Percentiles rank a stretch among this genome's conserved stretches.
Conservation (phyloP, 2,113 vertebrate genomes). For the Myotis yumanensis region DNA sequence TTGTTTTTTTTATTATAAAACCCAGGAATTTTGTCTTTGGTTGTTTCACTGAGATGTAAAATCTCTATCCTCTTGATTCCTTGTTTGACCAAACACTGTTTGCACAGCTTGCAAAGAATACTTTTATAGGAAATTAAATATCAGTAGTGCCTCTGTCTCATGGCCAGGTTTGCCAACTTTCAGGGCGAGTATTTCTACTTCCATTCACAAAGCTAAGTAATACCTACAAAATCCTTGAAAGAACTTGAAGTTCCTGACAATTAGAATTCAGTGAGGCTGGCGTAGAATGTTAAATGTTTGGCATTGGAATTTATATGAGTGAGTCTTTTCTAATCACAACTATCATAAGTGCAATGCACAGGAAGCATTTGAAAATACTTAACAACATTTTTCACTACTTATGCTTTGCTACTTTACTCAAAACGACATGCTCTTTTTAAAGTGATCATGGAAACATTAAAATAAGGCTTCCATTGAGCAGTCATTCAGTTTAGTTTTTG, state of each 20-base stretch:
- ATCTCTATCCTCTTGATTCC: constrained; percentile 15
- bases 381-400: constrained; percentile 25
- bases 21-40: not conserved
- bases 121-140: constrained; percentile 49
- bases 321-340: constrained; percentile 1
- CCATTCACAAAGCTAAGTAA: constrained; percentile 27
- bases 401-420: not conserved
- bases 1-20: constrained; percentile 34
- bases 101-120: constrained; percentile 48
- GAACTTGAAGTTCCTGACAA: constrained; percentile 29
- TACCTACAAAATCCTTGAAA: not conserved
- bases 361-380: not conserved
- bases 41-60: constrained; percentile 25
- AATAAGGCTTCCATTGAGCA: not conserved
- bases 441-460: constrained; percentile 36
- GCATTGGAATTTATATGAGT: not conserved
- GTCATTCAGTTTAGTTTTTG: not conserved
- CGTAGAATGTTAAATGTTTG: not conserved
- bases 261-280: not conserved
- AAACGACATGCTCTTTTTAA: constrained; percentile 38
- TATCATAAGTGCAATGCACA: not conserved
- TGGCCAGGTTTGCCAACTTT: not conserved
- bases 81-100: constrained; percentile 46
- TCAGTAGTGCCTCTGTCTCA: constrained; percentile 12
- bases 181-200: constrained; percentile 40